These are phyloP conservation scores for Nymphalis c-album DNA, from an alignment of 2,888 invertebrate species.

Conservation along the genomic window DNA sequence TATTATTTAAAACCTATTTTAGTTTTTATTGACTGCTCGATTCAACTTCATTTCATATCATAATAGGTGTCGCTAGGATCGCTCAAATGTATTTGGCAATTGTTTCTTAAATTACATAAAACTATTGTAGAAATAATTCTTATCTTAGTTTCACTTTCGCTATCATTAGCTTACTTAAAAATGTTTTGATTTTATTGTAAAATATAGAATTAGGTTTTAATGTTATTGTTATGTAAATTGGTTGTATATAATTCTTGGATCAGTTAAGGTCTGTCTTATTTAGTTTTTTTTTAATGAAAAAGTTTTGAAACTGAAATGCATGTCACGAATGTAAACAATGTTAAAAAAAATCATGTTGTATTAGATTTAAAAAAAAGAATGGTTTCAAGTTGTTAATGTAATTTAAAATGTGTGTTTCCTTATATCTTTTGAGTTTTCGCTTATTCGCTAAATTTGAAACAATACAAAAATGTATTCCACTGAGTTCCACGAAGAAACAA, in stretches of 20 bases:
- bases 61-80: slow-evolving; percentile 47
- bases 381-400: too few species aligned
- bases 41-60: slow-evolving; percentile 14
- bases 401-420: too few species aligned
- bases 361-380: too few species aligned
- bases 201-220: slow-evolving; percentile 44
- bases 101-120: background rate
- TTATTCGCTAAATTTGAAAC: too few species aligned
- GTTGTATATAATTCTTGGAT: slow-evolving; percentile 74
- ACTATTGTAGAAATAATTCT: slow-evolving; percentile 12
- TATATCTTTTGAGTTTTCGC: too few species aligned
- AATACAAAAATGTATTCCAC: too few species aligned
- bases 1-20: slow-evolving; percentile 15
- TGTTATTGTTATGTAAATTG: slow-evolving; percentile 70
- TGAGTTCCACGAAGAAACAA: background rate
- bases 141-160: slow-evolving; percentile 7
- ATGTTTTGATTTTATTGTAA: slow-evolving; percentile 42
- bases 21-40: slow-evolving; percentile 17
- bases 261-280: slow-evolving; percentile 31
- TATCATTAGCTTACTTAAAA: slow-evolving; percentile 26
- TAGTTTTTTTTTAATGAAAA: too few species aligned
- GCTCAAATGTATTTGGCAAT: slow-evolving; percentile 29
- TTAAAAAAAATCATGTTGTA: too few species aligned
- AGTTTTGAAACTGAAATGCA: too few species aligned
- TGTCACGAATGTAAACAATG: too few species aligned